Evolutionary conservation across 2,113 vertebrate species (phyloP).

Genomic region (Lichenostomus cassidix): DNA sequence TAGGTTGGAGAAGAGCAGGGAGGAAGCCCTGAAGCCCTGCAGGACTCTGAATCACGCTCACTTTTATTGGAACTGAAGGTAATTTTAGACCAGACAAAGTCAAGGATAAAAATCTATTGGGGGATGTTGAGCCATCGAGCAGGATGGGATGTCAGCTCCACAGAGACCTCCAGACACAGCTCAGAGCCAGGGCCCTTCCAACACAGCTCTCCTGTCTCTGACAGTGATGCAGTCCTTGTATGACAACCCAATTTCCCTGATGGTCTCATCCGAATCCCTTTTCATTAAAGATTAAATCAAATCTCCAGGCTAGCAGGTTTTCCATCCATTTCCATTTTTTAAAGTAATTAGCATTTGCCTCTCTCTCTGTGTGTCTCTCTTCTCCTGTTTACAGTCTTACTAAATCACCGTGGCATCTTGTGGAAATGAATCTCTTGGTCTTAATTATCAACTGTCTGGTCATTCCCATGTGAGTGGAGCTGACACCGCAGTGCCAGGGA

Average conservation of each 20-base stretch:
- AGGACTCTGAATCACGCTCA: accelerated
- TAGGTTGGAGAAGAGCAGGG: not conserved
- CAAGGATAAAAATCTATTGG: not conserved
- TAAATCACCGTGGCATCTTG: conserved; percentile 19
- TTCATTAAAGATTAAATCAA: conserved; percentile 55
- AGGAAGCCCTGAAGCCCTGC: not conserved
- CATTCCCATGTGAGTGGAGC: not conserved
- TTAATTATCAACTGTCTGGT: conserved; percentile 26
- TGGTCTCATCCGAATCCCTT: not conserved
- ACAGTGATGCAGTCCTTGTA: conserved; percentile 45
- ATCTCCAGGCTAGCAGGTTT: conserved; percentile 17
- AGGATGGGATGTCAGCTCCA: not conserved
- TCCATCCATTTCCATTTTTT: conserved; percentile 42
- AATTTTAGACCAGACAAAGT: conserved; percentile 5
- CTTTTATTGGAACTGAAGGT: not conserved
- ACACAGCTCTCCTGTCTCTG: not conserved
- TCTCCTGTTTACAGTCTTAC: conserved; percentile 29
- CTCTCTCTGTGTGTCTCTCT: not conserved
- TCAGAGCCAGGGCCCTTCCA: not conserved
- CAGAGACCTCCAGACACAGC: not conserved
- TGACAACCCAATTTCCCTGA: conserved; percentile 56
- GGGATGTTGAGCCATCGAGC: not conserved
- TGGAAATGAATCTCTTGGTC: conserved; percentile 42
- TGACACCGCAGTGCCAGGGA: accelerated
- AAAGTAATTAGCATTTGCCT: conserved; percentile 9